Evolutionary conservation across 2,113 vertebrate species (phyloP).

Genomic region (Cryptomyrus ogoouensis): DNA sequence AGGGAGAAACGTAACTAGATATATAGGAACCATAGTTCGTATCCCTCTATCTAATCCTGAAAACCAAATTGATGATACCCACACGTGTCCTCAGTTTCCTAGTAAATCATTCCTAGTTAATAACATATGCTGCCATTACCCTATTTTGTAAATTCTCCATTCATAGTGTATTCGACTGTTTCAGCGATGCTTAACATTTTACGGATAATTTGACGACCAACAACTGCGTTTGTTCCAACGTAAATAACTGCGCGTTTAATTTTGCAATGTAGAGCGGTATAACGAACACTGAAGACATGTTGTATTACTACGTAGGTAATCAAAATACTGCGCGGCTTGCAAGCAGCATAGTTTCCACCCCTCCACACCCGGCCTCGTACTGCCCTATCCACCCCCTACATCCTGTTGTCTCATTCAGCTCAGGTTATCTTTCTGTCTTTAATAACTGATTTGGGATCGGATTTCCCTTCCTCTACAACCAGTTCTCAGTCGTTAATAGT

Average conservation of each 20-base stretch:
- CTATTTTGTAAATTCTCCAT: not conserved
- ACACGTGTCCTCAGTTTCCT: not conserved
- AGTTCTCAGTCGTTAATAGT: not conserved
- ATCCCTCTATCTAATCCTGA: not conserved
- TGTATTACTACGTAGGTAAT: not conserved
- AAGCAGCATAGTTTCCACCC: not conserved
- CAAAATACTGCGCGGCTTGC: not conserved
- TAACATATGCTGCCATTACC: not conserved
- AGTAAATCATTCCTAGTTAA: not conserved
- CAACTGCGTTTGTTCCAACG: not conserved
- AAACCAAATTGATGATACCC: not conserved
- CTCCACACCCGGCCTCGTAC: not conserved
- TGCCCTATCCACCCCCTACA: not conserved
- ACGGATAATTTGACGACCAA: not conserved
- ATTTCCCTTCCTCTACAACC: not conserved
- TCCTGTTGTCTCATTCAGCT: conserved; percentile 7
- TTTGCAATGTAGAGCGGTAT: not conserved
- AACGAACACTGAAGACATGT: not conserved
- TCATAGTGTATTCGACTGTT: not conserved
- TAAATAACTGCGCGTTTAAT: not conserved
- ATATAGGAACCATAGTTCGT: not conserved
- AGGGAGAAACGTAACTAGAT: not conserved
- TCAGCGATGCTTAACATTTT: not conserved
- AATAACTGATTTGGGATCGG: not conserved
- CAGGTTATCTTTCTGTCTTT: not conserved